Base-by-base conservation (phyloP, 2,888 invertebrate genomes). In the Maniola hyperantus region DNA sequence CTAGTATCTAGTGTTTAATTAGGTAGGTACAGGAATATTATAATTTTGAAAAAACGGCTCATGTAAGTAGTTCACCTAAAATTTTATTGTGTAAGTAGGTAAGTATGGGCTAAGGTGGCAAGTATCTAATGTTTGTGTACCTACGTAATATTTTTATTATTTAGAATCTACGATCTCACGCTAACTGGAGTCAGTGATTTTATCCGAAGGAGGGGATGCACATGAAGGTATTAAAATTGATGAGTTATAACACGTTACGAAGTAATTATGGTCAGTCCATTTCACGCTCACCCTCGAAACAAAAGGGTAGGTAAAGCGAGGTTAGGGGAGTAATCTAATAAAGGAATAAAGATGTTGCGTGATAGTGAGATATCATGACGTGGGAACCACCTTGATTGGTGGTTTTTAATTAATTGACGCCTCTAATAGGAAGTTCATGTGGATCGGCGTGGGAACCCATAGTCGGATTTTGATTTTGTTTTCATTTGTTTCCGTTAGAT, bases 291-390 rank as follows among this genome's bases (percentile, higher is more conserved):
- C 91, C 91, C 91, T 82, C 86, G 87, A 90, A 91, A 91, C 91
- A 92, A 92, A 71, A 85, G 84, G 83, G 76, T 61, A 68, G 64
- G 57, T 61, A 58, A 71, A 71, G 61, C 63, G 64, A 71, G 66
- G 71, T 71, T 72, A 65, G 79, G 83, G 83, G 79, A 76, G 74
- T 82, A 86, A 87, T 87, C 84, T 82, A 87, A 87, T 87, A 85
- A 85, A 82, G 77, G 83, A 83, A 89, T 91, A 84, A 91, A 92
- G 92, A 92, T 91, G 91, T 92, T 91, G 92, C 92, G 91, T 92
- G 92, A 92, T 92, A 91, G 86, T 74, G 80, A 85, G 89, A 86
- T 89, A 91, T 91, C 88, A 88, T 80, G 79, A 80, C 87, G 88
- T 88, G 89, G 89, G 90, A 91, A 91, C 76, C 84, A 87, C 90